phyloP scores from a whole-genome alignment of 2,797 vertebrate genomes.

The Balearica regulorum region DNA sequence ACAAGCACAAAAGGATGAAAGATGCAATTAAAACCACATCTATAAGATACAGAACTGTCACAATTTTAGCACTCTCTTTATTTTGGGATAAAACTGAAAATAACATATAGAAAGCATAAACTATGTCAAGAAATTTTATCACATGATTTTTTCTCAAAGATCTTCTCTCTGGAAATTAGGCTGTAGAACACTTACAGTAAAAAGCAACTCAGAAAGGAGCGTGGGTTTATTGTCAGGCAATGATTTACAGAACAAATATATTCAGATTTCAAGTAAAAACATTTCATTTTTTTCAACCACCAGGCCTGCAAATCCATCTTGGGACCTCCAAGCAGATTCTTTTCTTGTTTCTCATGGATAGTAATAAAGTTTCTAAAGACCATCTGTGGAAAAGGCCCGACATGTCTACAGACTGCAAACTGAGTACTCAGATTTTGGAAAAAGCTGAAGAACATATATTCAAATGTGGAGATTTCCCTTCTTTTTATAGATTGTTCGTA shows the following conservation, averaged over 20 bases:
- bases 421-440: not conserved
- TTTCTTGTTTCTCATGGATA: constrained; percentile 28
- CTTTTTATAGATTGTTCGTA: not conserved
- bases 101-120: not conserved
- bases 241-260: constrained; percentile 50
- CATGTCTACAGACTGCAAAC: not conserved
- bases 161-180: constrained; percentile 2
- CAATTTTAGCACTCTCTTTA: not conserved
- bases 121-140: not conserved
- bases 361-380: constrained; percentile 35
- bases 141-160: not conserved
- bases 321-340: constrained; percentile 34
- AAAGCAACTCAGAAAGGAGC: not conserved
- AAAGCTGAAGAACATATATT: not conserved
- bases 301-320: constrained; percentile 38
- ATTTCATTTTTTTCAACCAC: not conserved
- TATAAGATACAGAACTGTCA: not conserved
- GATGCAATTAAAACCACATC: not conserved
- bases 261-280: constrained; percentile 24
- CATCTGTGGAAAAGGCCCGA: not conserved
- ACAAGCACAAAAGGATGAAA: not conserved
- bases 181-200: not conserved
- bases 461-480: not conserved
- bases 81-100: not conserved
- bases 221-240: not conserved